A percentile compares a stretch with the other conserved stretches of the same genome.
These are phyloP conservation scores for Carcinoscorpius rotundicauda DNA, from an alignment of 1,140 invertebrate genomes.

Conservation along the genomic window DNA sequence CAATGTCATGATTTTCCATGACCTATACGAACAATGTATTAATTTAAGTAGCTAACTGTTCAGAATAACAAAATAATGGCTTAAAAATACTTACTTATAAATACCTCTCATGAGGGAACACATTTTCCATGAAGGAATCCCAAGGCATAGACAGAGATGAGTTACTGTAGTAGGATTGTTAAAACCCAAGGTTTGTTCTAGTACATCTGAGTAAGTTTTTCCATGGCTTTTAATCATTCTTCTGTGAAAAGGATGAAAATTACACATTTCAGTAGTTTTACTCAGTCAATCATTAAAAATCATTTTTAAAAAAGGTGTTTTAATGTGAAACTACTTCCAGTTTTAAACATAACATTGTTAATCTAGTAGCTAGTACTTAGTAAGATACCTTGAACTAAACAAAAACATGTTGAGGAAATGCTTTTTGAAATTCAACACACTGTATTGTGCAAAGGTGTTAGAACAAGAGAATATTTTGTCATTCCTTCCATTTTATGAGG, in stretches of 20 bases:
- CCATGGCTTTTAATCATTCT: constrained; percentile 31
- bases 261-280: not conserved
- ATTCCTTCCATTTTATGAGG: too few species aligned
- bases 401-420: too few species aligned
- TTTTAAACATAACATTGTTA: too few species aligned
- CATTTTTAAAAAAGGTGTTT: not conserved
- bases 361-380: too few species aligned
- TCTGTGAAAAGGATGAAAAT: constrained; percentile 21
- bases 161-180: constrained; percentile 79
- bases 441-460: too few species aligned
- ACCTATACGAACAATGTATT: too few species aligned
- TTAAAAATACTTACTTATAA: constrained; percentile 41
- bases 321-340: not conserved
- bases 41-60: too few species aligned
- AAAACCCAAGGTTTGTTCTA: constrained; percentile 72
- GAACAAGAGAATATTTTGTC: too few species aligned
- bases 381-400: too few species aligned
- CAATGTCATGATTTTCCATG: too few species aligned
- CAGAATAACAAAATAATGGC: constrained; percentile 4
- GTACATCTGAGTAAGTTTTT: constrained; percentile 62
- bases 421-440: too few species aligned
- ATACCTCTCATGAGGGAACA: constrained; percentile 60
- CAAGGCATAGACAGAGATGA: constrained; percentile 57
- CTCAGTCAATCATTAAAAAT: not conserved
- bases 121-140: constrained; percentile 48